A percentile compares a stretch with the other conserved stretches of the same genome.
Conservation (phyloP, 2,888 invertebrate genomes). For the Ormyrus pomaceus region DNA sequence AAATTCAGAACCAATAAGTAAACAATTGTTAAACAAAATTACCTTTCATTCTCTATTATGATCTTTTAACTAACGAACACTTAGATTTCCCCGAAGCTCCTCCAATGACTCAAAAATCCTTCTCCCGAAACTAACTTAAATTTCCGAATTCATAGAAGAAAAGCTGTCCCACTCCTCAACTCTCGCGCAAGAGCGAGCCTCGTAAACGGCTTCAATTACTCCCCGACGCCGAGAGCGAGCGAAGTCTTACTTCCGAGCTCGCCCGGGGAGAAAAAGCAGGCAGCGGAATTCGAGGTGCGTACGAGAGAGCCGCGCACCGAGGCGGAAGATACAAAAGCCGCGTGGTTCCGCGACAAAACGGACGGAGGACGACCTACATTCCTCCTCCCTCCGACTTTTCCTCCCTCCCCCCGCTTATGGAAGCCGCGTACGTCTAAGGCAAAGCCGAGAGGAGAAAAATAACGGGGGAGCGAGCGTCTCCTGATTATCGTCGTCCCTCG, state of each 20-base stretch:
- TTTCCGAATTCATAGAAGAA: too few relatives aligned
- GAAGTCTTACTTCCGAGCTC: conserved; percentile 6
- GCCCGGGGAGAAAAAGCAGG: too few relatives aligned
- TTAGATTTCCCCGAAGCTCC: too few relatives aligned
- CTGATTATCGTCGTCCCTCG: neutral
- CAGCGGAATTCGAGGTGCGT: too few relatives aligned
- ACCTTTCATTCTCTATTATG: too few relatives aligned
- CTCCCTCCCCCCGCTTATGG: conserved; percentile 10
- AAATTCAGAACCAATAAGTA: too few relatives aligned
- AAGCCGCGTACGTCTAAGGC: neutral
- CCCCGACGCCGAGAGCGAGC: neutral
- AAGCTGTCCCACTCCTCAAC: too few relatives aligned
- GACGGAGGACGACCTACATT: conserved; percentile 35
- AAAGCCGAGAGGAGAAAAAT: neutral
- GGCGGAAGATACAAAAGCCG: conserved; percentile 15
- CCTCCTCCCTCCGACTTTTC: conserved; percentile 19
- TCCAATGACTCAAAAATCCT: too few relatives aligned
- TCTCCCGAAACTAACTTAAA: too few relatives aligned
- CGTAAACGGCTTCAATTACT: neutral
- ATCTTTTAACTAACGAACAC: too few relatives aligned
- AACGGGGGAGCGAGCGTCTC: neutral
- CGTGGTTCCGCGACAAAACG: conserved; percentile 27
- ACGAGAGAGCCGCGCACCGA: neutral
- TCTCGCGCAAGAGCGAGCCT: neutral
- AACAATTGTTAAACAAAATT: too few relatives aligned